These are phyloP conservation scores for Patiria miniata DNA, from an alignment of 35 echinoderm and acorn worm genomes.

Conservation along the genomic window DNA sequence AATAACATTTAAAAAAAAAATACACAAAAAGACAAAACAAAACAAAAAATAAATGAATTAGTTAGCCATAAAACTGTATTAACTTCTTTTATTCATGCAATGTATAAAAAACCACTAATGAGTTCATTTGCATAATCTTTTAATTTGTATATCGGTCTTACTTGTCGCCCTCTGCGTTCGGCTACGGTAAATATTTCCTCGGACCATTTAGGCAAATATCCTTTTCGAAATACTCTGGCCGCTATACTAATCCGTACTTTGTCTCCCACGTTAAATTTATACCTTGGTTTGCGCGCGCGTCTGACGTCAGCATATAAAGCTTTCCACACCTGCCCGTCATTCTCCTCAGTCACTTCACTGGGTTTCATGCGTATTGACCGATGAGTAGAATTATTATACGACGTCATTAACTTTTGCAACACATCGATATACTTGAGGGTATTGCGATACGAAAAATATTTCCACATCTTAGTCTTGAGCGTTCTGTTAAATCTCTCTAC, in stretches of 20 bases:
- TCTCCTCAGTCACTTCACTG: constrained; percentile 2
- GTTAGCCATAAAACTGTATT: no score
- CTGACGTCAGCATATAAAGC: constrained; percentile 13
- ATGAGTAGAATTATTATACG: constrained; percentile 57
- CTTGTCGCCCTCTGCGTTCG: background rate
- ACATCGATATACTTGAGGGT: constrained; percentile 24
- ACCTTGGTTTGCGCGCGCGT: background rate
- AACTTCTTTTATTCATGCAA: background rate
- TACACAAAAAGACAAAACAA: no score
- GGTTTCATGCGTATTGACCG: constrained; percentile 60
- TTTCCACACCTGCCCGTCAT: no score
- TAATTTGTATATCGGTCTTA: no score
- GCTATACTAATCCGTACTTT: constrained; percentile 38
- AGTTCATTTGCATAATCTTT: background rate
- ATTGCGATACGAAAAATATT: constrained; percentile 29
- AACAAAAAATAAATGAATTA: no score
- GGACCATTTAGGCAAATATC: constrained; percentile 43
- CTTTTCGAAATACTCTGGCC: constrained; percentile 24
- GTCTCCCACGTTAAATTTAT: constrained; percentile 33
- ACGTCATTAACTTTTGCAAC: background rate
- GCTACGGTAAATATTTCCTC: constrained; percentile 43
- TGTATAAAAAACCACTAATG: background rate
- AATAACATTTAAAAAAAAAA: no score
- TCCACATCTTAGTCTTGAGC: constrained; percentile 48
- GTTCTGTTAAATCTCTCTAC: constrained; percentile 75